These are phyloP conservation scores for Diploscapter pachys DNA, from an alignment of 1,140 invertebrate genomes.

Conservation along the genomic window DNA sequence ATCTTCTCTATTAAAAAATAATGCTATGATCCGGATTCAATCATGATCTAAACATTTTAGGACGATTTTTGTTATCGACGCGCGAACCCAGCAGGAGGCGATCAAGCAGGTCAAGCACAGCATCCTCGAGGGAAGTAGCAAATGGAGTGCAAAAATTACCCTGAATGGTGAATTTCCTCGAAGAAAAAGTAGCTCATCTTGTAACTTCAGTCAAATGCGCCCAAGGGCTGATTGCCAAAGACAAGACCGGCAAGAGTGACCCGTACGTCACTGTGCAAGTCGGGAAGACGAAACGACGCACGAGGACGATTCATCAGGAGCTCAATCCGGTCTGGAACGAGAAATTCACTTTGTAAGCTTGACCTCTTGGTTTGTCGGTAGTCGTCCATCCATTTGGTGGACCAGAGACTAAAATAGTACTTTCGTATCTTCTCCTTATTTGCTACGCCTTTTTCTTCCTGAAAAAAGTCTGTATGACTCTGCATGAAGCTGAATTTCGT, in stretches of 20 bases:
- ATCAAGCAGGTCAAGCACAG: constrained; percentile 93
- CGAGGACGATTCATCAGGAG: constrained; percentile 97
- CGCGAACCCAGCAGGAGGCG: constrained; percentile 96
- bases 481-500: background rate
- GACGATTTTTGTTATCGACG: constrained; percentile 73
- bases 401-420: too few species aligned
- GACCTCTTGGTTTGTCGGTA: background rate
- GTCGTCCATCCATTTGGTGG: background rate
- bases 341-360: constrained; percentile 98
- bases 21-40: too few species aligned
- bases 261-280: constrained; percentile 99
- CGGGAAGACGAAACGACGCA: constrained; percentile 97
- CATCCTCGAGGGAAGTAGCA: constrained; percentile 97
- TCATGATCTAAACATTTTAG: background rate
- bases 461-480: background rate
- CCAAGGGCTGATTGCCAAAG: constrained; percentile 98
- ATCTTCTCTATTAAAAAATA: too few species aligned
- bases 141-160: constrained; percentile 99
- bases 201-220: constrained; percentile 86
- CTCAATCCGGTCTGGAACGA: constrained; percentile 99
- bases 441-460: too few species aligned
- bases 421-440: too few species aligned
- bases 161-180: constrained; percentile 75
- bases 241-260: constrained; percentile 98
- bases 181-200: constrained; percentile 16